phyloP scores from a whole-genome alignment of 1,140 invertebrate genomes.

The Conopomorpha cramerella region DNA sequence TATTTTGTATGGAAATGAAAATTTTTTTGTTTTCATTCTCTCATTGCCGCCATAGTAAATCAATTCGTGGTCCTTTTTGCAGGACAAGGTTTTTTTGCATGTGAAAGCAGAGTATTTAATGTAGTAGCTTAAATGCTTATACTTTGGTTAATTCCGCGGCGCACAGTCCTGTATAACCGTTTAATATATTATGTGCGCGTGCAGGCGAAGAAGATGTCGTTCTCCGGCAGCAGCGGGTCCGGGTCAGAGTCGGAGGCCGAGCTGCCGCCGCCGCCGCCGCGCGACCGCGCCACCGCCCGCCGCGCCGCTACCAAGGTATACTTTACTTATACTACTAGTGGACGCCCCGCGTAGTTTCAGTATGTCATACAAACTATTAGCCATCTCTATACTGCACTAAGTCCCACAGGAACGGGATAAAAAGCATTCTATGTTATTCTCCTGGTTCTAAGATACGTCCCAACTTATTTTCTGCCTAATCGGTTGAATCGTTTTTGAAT shows the following conservation, averaged over 20 bases:
- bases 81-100: neutral
- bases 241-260: conserved; percentile 41
- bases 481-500: too few species aligned
- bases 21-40: neutral
- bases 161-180: neutral
- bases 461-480: too few species aligned
- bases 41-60: neutral
- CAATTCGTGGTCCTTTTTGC: neutral
- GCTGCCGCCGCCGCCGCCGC: conserved; percentile 18
- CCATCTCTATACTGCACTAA: too few species aligned
- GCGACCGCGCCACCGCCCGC: conserved; percentile 44
- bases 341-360: too few species aligned
- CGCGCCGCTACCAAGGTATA: conserved; percentile 58
- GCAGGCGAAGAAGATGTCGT: conserved; percentile 50
- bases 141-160: too few species aligned
- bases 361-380: neutral
- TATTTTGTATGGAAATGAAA: too few species aligned
- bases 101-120: neutral
- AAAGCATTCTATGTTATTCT: too few species aligned
- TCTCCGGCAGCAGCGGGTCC: conserved; percentile 40
- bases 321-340: too few species aligned
- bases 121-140: neutral
- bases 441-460: too few species aligned
- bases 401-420: too few species aligned
- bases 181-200: neutral